phyloP scores from a whole-genome alignment of 2,113 vertebrate genomes.

The Gavia stellata region DNA sequence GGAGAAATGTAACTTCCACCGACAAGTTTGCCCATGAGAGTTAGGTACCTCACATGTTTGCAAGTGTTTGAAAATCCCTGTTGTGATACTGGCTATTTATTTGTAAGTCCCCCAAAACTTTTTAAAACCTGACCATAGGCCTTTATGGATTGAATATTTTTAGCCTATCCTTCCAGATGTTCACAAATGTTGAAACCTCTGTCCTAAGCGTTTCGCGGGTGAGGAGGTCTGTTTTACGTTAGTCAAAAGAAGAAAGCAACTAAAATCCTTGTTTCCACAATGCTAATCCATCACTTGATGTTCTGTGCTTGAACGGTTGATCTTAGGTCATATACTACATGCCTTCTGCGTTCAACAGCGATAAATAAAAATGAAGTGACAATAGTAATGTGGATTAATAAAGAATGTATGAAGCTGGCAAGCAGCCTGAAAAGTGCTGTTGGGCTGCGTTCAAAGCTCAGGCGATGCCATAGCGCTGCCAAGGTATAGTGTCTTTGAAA shows the following conservation, averaged over 20 bases:
- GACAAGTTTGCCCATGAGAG: rapidly evolving
- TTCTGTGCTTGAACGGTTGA: background rate
- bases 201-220: background rate
- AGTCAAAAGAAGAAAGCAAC: background rate
- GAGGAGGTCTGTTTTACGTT: background rate
- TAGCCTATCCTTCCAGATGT: background rate
- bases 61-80: background rate
- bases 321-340: background rate
- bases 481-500: background rate
- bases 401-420: background rate
- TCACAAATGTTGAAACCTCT: background rate
- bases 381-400: background rate
- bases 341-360: background rate
- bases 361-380: background rate
- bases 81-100: background rate
- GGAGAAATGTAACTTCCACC: background rate
- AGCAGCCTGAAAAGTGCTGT: background rate
- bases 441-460: background rate
- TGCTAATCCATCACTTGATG: background rate
- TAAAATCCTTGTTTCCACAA: background rate
- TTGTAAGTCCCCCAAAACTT: background rate
- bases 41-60: rapidly evolving
- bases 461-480: background rate
- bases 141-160: background rate
- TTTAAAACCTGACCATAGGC: background rate